Base-by-base conservation (phyloP, 2,113 vertebrate species). In the Ornithorhynchus anatinus region DNA sequence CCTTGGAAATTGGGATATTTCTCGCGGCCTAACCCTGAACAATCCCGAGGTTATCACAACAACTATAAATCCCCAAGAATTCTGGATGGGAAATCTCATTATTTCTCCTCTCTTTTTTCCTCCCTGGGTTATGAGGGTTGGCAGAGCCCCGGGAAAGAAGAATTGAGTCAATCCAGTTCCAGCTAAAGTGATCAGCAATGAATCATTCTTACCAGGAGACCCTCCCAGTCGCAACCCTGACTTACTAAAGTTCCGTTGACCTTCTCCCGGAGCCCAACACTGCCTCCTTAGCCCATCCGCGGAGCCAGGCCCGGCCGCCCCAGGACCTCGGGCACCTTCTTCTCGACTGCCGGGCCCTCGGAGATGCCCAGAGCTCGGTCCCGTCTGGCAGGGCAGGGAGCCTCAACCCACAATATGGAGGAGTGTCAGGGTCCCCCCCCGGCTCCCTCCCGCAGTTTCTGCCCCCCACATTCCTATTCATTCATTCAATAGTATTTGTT, bases 61-160 rank as follows among this genome's bases (percentile, higher is more conserved):
- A 90, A 84, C 84, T 56, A 85, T 90, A 90, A 90, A 90, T 89
- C 87, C 85, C 79, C 72, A 52, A 11, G 4, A 0, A 81, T 83
- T 80, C 77, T 88, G 87, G 81, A 89, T 86, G 79, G 86, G 84
- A 90, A 90, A 88, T 84, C 83, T 89, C 82, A 89, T 90, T 89
- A 86, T 73, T 89, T 84, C 79, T 90, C 51, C 31, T 72, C 67
- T 63, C 66, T 70, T 53, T 62, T 85, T 47, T 79, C 79, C 57
- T 85, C 59, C 60, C 76, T 81, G 70, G 73, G 81, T 77, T 75
- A 72, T 57, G 65, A 80, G 79, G 78, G 65, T 85, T 88, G 84
- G 84, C 85, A 88, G 74, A 84, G 79, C 68, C 75, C 67, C 8
- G 5, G 65, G 59, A 84, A 43, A 82, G 62, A 77, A 61, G 27